These are phyloP conservation scores for Drosophila imparisetae DNA, from an alignment of 2,888 invertebrate genomes.

Conservation along the genomic window DNA sequence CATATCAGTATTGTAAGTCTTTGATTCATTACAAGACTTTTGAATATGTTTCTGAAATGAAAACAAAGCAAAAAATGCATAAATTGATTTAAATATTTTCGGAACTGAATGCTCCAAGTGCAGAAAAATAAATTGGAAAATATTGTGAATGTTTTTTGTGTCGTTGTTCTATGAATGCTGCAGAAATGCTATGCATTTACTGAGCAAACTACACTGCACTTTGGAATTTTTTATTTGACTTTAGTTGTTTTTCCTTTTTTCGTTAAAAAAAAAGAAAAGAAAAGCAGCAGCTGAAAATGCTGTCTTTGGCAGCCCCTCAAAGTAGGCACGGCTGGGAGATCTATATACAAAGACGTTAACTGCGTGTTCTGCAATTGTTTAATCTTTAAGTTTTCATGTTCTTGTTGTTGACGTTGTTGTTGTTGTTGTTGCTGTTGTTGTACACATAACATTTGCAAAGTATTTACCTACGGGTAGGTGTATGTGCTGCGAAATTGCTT, in stretches of 20 bases:
- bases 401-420: conserved; percentile 18
- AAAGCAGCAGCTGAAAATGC: conserved; percentile 21
- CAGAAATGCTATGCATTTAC: conserved; percentile 47
- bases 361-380: conserved; percentile 33
- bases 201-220: conserved; percentile 21
- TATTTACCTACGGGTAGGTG: conserved; percentile 12
- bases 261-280: neutral
- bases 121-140: conserved; percentile 7
- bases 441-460: conserved; percentile 27
- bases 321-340: conserved; percentile 5
- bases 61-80: neutral
- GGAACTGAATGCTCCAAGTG: neutral
- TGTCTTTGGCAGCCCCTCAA: conserved; percentile 13
- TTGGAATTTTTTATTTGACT: conserved; percentile 50
- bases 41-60: neutral
- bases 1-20: neutral
- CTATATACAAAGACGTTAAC: conserved; percentile 26
- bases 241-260: conserved; percentile 25
- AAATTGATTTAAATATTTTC: no score
- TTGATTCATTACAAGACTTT: neutral
- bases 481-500: conserved; percentile 45
- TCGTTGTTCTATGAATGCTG: conserved; percentile 1
- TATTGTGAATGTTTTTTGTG: neutral
- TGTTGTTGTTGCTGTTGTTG: conserved; percentile 24
- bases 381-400: conserved; percentile 10